Percentiles rank a stretch among this genome's conserved stretches.
Evolutionary conservation across 2,797 vertebrate species (phyloP).

Genomic region (Nasua narica): DNA sequence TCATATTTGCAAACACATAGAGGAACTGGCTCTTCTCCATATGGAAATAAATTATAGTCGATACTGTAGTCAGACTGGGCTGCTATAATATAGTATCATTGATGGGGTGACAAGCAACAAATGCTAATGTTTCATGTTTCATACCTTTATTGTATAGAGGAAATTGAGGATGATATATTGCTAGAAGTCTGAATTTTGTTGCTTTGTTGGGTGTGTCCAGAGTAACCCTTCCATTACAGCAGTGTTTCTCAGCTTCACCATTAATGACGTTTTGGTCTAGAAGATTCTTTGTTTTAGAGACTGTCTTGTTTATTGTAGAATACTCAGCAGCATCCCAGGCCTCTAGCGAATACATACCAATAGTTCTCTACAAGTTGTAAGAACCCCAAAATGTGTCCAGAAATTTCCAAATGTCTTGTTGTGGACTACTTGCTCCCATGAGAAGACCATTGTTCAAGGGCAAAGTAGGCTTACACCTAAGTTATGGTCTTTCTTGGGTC

Average conservation of each 20-base stretch:
- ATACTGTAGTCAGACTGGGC: not conserved
- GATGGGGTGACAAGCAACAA: not conserved
- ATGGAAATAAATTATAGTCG: accelerated
- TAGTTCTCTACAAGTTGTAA: not conserved
- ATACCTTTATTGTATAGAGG: not conserved
- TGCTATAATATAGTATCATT: not conserved
- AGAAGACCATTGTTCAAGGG: not conserved
- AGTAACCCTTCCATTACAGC: not conserved
- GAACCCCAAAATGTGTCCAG: not conserved
- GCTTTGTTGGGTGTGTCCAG: not conserved
- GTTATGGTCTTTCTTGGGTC: not conserved
- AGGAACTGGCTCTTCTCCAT: not conserved
- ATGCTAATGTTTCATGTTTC: not conserved
- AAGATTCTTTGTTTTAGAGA: not conserved
- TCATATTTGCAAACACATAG: not conserved
- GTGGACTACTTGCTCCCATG: too few species aligned
- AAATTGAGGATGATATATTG: not conserved
- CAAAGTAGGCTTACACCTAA: not conserved
- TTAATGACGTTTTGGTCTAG: not conserved
- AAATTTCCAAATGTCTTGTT: not conserved
- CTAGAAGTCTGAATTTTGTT: not conserved
- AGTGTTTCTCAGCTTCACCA: not conserved
- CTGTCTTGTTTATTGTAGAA: not conserved
- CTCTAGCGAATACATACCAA: not conserved
- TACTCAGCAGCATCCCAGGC: not conserved